Conservation (phyloP, 2,797 vertebrate genomes). For the Podarcis lilfordi region DNA sequence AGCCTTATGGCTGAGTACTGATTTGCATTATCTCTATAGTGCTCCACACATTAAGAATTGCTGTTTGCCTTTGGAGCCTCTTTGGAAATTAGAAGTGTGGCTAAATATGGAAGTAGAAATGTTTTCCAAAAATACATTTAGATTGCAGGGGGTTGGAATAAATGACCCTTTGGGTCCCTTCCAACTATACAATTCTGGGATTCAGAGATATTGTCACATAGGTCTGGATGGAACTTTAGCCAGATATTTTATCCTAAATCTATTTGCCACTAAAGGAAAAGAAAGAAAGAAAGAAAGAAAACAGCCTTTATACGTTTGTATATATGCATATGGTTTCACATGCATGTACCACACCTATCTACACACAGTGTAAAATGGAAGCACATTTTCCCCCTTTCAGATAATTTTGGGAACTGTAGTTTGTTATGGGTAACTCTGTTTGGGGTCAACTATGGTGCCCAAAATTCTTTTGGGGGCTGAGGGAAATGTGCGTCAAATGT, state of each 20-base stretch:
- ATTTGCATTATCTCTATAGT: background rate
- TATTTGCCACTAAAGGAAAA: background rate
- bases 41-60: background rate
- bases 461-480: no score
- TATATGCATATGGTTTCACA: background rate
- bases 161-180: no score
- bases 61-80: background rate
- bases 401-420: no score
- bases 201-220: background rate
- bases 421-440: no score
- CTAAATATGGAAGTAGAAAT: background rate
- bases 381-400: no score
- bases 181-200: no score
- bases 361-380: no score
- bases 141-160: no score
- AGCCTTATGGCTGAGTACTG: conserved; percentile 4
- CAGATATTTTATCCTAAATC: background rate
- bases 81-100: background rate
- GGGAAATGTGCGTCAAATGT: no score
- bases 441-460: no score
- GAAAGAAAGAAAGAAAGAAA: background rate
- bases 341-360: no score
- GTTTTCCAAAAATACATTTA: background rate
- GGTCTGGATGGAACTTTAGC: background rate
- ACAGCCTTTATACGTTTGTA: background rate